Conservation (phyloP, 2,113 vertebrate genomes). For the Formicarius rufipectus region DNA sequence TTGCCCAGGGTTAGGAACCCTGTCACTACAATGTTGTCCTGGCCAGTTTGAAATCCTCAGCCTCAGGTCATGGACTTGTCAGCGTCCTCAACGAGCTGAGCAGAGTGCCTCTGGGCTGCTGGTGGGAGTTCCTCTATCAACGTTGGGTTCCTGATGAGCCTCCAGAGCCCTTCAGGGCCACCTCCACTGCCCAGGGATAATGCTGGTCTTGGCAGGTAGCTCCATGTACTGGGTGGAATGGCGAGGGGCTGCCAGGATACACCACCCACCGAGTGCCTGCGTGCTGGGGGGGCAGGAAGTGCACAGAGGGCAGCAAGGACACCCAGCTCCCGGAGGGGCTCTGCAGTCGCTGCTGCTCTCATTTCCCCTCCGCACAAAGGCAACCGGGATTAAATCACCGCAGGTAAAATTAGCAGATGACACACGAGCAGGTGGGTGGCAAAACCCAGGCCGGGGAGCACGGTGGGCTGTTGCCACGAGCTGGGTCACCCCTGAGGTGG, state of each 20-base stretch:
- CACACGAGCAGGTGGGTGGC: background rate
- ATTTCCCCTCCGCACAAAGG: background rate
- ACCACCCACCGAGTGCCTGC: fast-evolving
- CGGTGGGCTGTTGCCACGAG: background rate
- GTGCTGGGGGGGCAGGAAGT: background rate
- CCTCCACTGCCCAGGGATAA: background rate
- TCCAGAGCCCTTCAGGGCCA: background rate
- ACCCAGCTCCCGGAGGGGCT: background rate
- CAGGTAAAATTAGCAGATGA: slow-evolving; percentile 58
- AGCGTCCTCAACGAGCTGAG: background rate
- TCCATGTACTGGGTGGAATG: background rate
- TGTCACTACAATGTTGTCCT: background rate
- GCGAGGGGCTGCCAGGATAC: background rate
- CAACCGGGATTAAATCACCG: background rate
- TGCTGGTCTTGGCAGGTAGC: background rate
- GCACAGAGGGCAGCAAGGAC: background rate
- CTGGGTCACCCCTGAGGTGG: background rate
- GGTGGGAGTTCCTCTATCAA: fast-evolving
- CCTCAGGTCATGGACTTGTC: background rate
- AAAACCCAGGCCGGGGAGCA: background rate
- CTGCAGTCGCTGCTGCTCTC: background rate
- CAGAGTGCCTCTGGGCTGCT: background rate
- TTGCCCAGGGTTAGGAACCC: background rate
- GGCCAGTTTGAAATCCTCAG: background rate
- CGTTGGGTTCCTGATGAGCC: background rate